A percentile compares a stretch with the other conserved stretches of the same genome.
Conservation (phyloP, 1,140 invertebrate genomes). For the Sogatella furcifera region DNA sequence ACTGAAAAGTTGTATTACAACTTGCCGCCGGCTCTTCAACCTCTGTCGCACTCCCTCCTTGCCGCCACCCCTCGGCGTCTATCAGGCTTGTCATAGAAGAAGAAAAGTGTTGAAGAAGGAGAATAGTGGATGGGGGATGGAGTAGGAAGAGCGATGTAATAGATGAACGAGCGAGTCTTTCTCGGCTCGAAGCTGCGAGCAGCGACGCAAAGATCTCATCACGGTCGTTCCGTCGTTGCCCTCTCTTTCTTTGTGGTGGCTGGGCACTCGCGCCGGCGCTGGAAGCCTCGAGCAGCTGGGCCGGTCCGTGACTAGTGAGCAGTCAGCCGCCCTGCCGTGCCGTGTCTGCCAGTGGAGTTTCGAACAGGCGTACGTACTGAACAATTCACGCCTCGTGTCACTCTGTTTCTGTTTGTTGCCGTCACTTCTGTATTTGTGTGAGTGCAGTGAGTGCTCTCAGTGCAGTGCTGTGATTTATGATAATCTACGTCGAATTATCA, state of each 20-base stretch:
- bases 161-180: background rate
- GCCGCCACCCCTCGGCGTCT: too few relatives aligned
- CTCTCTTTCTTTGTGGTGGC: background rate
- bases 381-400: background rate
- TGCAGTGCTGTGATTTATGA: constrained; percentile 1
- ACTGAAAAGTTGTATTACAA: constrained; percentile 17
- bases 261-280: constrained; percentile 8
- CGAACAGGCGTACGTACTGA: background rate
- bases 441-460: constrained; percentile 1
- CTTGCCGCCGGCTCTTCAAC: constrained; percentile 4
- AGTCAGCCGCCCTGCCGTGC: background rate
- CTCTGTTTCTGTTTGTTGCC: constrained; percentile 5
- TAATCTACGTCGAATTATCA: too few relatives aligned
- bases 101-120: background rate
- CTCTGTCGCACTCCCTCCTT: too few relatives aligned
- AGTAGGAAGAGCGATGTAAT: background rate
- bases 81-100: background rate
- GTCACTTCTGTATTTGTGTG: constrained; percentile 5
- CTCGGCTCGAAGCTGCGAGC: background rate
- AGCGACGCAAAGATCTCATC: constrained; percentile 10
- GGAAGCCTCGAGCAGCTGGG: constrained; percentile 8
- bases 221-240: background rate
- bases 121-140: background rate
- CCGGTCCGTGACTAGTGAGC: background rate
- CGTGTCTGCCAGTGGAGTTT: constrained; percentile 2